Evolutionary conservation across 2,888 invertebrate species (phyloP), one percentile per base, ranked within the genome.

Genomic region (Lithophane semibrunnea): DNA sequence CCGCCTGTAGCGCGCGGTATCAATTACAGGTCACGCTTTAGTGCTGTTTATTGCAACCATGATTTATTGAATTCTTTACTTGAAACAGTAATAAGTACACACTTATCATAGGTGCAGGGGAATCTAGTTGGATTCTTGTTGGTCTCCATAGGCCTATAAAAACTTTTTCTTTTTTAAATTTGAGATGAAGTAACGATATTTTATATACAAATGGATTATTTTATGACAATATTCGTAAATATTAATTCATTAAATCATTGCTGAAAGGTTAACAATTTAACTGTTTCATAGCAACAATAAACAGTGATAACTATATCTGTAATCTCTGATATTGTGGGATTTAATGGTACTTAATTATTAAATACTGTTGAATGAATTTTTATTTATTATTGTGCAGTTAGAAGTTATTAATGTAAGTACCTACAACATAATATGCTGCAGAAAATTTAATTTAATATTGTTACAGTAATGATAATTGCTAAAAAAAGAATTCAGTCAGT

Each of bases 21-120:
- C 82, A 84, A 79, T 86, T 86, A 84, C 81, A 82, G 84, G 82
- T 86, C 84, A 88, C 75, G 74, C 83, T 85, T 84, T 83, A 85
- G 73, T 86, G 79, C 67, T 80, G 83, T 77, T 75, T 73, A 83
- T 64, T 82, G 72, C 76, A 69, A 75, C 61, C 61, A 77, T 71
- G 66, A 75, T 79, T 72, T 88, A 71, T 75, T 73, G 18, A 65
- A 64, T 54, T 68, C 42, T 66, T 63, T 66, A 37, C 37, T 52
- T 54, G 49, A 21, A 64, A 60, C 12, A 21, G 9, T 24, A 47
- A 58, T 21, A n/a, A n/a, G n/a, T n/a, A 24, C 29, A n/a, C 13
- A 52, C 13, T 24, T 37, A 52, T 16, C 42, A 56, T 47, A 47
- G 5, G n/a, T 18, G 24, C 37, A 77, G 52, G 5, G 4, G 4